A percentile compares a stretch with the other conserved stretches of the same genome.
phyloP scores from a whole-genome alignment of 2,888 invertebrate species.

The Zootermopsis nevadensis region DNA sequence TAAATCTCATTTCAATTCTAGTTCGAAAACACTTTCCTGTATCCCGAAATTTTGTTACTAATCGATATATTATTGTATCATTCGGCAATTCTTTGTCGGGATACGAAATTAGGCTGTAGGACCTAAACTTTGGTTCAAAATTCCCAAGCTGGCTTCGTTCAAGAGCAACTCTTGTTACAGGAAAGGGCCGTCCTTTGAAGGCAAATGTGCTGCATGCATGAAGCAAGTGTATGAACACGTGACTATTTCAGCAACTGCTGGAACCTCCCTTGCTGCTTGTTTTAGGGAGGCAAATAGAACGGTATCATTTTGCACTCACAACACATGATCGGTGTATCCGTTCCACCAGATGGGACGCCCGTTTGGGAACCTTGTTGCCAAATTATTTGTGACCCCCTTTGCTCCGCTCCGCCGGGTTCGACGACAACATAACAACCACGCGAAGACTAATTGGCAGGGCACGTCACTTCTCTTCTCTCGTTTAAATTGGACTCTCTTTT shows the following conservation, averaged over 20 bases:
- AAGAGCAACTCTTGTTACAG: too few relatives aligned
- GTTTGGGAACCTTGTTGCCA: conserved; percentile 19
- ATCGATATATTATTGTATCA: too few relatives aligned
- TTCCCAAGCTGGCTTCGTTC: too few relatives aligned
- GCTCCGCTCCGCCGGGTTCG: background rate
- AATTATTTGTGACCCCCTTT: conserved; percentile 27
- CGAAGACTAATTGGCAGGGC: conserved; percentile 24
- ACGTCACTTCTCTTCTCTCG: background rate
- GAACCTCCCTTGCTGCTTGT: background rate
- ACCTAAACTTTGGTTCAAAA: too few relatives aligned
- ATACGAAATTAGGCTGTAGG: too few relatives aligned
- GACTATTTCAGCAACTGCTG: background rate
- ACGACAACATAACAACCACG: conserved; percentile 16
- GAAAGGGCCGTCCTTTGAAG: too few relatives aligned
- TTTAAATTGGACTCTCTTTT: too few relatives aligned
- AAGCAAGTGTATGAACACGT: background rate
- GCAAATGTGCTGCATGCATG: too few relatives aligned
- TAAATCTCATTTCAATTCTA: too few relatives aligned
- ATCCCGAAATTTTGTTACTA: too few relatives aligned
- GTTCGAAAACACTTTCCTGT: too few relatives aligned
- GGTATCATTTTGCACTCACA: conserved; percentile 15
- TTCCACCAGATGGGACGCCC: conserved; percentile 18
- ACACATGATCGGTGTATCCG: conserved; percentile 24
- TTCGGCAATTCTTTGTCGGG: too few relatives aligned
- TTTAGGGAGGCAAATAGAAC: background rate